A percentile compares a stretch with the other conserved stretches of the same genome.
phyloP scores from a whole-genome alignment of 2,113 vertebrate genomes.

The Xiphophorus maculatus region DNA sequence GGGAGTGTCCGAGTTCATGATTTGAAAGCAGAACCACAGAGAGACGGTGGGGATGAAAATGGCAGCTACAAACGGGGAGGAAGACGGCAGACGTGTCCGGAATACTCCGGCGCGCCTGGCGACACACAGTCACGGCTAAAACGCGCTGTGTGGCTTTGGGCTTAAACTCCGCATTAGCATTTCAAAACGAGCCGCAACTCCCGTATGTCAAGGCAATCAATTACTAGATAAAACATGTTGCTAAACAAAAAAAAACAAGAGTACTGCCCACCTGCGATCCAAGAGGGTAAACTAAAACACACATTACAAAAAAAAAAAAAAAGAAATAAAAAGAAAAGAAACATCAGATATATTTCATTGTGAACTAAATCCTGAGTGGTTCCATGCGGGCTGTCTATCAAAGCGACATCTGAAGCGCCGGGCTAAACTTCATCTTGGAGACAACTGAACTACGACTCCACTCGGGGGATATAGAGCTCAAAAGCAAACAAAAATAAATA shows the following conservation, averaged over 20 bases:
- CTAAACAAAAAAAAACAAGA: conserved; percentile 40
- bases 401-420: conserved; percentile 18
- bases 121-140: conserved; percentile 34
- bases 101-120: conserved; percentile 51
- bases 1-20: conserved; percentile 18
- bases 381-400: conserved; percentile 17
- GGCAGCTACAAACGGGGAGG: conserved; percentile 27
- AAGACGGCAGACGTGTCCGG: conserved; percentile 24
- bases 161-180: conserved; percentile 68
- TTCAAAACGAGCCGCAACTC: conserved; percentile 49
- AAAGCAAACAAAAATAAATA: conserved; percentile 28
- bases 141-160: conserved; percentile 57
- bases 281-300: conserved; percentile 34
- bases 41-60: conserved; percentile 42
- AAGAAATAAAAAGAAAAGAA: not conserved
- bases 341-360: conserved; percentile 7
- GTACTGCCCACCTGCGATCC: conserved; percentile 29
- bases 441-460: conserved; percentile 26
- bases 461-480: conserved; percentile 29
- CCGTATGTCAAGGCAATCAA: conserved; percentile 68
- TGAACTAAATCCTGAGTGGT: not conserved
- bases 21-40: conserved; percentile 37
- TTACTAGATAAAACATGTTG: conserved; percentile 58
- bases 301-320: not conserved
- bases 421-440: conserved; percentile 18